Evolutionary conservation across 2,113 vertebrate genomes (phyloP), one percentile per base, ranked within the genome.

Genomic region (Limanda limanda): DNA sequence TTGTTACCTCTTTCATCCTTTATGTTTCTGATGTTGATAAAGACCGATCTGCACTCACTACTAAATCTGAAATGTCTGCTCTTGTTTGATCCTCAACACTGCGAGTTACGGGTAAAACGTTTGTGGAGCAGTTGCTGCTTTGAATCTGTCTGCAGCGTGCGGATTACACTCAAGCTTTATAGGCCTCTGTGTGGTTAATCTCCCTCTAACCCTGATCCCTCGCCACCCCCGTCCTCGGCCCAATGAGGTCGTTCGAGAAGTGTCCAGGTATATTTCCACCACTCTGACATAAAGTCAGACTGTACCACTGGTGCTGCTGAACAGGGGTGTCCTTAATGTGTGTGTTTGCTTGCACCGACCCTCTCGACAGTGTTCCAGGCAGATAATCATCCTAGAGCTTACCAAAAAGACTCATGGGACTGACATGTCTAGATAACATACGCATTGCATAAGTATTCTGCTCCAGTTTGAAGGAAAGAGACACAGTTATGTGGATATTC

Each of bases 101-200:
- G 64, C 5, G 20, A 71, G 25, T 35, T 74, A 57, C n/a, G 6
- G 60, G 15, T 5, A 48, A 54, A 0, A 40, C 11, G 54, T 27
- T 70, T 69, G 23, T 17, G 27, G 37, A 42, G 13, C 27, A 73
- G 66, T 55, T 66, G 81, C 63, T 81, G 86, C 75, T 87, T 73
- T 82, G 71, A 88, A 72, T 82, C 55, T 85, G 72, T 84, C 74
- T 81, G 31, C 76, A 68, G 72, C 62, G 66, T 66, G 65, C 24
- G 77, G 92, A 93, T 93, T 91, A 94, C 86, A 60, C 76, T 31
- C 78, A 55, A 42, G 87, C 88, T 94, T 94, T 93, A 92, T 86
- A 82, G 74, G 63, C 61, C 88, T 79, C 40, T 71, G 56, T 75
- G 82, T 82, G 76, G 84, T 84, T 95, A 94, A 95, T 94, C 94